Evolutionary conservation across 2,888 invertebrate species (phyloP), one percentile per base, ranked within the genome.

Genomic region (Cheilosia vernalis): DNA sequence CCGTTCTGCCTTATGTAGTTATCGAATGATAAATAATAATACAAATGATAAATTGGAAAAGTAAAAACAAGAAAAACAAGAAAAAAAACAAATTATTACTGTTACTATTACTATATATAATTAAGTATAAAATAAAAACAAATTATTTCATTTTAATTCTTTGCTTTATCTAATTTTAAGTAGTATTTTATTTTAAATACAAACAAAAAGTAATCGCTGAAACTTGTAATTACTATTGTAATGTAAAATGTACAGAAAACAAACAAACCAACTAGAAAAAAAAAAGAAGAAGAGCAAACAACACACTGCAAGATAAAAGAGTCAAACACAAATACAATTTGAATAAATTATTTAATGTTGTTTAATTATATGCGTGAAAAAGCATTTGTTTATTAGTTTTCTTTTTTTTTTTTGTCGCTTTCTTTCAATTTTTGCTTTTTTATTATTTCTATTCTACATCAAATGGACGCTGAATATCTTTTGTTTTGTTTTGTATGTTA

Each of bases 1-100:
- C 97, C 92, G 97, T 98, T 94, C 94, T 98, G 95, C 98, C 98
- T 93, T 99, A 99, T 93, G 98, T 98, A 93, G 96, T 98, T 92
- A 96, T 98, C 93, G 98, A 98, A 95, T 98, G 94, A 92, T 88
- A 81, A 80, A 80, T 66, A 74, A 64, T 70, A 49, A 78, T 7
- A 77, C n/a, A 37, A 53, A 66, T 60, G n/a, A 60, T 67, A 60
- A 24, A 55, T 51, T 37, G 30, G 49, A 53, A 51, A 49, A 77
- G 30, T 64, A 76, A 24, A 49, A 58, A 19, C 0, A 47, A 30
- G 67, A 47, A 66, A 56, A 40, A 40, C 47, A 56, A 42, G 37
- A 69, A 24, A 69, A 76, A 30, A 21, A 10, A 47, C 51, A 27
- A 55, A 64, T 44, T 51, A 58, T 40, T 64, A 69, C 19, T 79